Conservation (phyloP, 2,113 vertebrate genomes). For the Ursus arctos region DNA sequence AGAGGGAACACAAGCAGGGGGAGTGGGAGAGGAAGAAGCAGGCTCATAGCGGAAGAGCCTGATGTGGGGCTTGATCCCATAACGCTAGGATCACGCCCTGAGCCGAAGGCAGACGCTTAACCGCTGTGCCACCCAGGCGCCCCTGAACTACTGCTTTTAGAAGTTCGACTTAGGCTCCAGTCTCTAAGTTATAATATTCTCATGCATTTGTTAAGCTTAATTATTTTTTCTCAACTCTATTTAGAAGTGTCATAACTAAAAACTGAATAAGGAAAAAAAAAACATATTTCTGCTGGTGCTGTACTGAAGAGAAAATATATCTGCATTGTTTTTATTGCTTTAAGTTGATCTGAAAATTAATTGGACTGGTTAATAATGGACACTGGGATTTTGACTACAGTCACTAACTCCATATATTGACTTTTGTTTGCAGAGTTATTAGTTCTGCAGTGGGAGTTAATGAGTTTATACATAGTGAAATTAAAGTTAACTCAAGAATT, state of each 20-base stretch:
- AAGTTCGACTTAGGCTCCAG: background rate
- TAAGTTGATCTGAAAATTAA: background rate
- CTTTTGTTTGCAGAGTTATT: background rate
- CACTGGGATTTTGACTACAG: background rate
- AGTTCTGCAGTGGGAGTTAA: background rate
- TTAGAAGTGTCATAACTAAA: background rate
- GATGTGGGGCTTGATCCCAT: too few species aligned
- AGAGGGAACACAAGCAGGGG: too few species aligned
- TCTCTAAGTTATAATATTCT: background rate
- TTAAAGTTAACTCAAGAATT: constrained; percentile 10
- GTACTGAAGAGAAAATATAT: background rate
- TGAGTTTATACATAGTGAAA: background rate
- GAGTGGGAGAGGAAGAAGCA: too few species aligned
- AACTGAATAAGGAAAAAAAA: background rate
- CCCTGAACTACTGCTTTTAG: background rate
- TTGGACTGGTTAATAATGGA: background rate
- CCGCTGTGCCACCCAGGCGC: too few species aligned
- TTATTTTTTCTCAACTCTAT: background rate
- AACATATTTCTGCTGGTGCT: background rate
- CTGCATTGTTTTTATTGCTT: background rate
- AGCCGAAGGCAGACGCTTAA: too few species aligned
- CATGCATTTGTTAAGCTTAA: background rate
- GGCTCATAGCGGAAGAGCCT: too few species aligned
- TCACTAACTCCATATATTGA: background rate
- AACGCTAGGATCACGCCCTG: too few species aligned